These are phyloP conservation scores for Gallinago paraguaiae DNA, from an alignment of 2,113 vertebrate genomes.

Conservation along the genomic window DNA sequence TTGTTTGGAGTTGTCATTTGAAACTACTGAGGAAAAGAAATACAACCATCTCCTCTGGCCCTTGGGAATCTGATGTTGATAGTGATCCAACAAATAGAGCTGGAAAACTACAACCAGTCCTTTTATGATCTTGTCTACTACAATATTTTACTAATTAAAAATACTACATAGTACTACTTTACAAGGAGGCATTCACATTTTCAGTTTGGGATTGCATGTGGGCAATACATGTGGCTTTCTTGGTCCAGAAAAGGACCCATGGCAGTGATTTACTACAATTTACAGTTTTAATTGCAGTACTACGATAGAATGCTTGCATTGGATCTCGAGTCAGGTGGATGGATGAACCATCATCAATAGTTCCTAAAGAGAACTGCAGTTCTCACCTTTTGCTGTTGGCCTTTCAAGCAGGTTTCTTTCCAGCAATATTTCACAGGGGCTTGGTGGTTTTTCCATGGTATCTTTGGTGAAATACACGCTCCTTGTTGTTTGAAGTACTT, in stretches of 20 bases:
- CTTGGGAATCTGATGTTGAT: background rate
- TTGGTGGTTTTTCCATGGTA: rapidly evolving
- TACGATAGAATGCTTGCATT: background rate
- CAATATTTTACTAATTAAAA: background rate
- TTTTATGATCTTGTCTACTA: background rate
- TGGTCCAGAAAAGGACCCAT: background rate
- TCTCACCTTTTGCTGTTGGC: background rate
- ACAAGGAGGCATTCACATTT: background rate
- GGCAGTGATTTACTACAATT: background rate
- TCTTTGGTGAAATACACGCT: background rate
- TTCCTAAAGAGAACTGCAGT: background rate
- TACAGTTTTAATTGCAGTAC: background rate
- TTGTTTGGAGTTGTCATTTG: background rate
- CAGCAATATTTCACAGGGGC: background rate
- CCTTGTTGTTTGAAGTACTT: background rate
- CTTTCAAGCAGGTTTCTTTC: background rate
- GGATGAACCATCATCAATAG: background rate
- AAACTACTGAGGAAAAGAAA: background rate
- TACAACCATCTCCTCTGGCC: background rate
- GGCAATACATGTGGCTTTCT: background rate
- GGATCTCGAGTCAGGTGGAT: background rate
- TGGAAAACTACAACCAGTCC: background rate
- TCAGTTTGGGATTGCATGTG: background rate
- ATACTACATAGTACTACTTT: background rate
- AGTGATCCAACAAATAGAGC: background rate